phyloP scores from a whole-genome alignment of 2,888 invertebrate genomes.

The Gerosis bhagava region DNA sequence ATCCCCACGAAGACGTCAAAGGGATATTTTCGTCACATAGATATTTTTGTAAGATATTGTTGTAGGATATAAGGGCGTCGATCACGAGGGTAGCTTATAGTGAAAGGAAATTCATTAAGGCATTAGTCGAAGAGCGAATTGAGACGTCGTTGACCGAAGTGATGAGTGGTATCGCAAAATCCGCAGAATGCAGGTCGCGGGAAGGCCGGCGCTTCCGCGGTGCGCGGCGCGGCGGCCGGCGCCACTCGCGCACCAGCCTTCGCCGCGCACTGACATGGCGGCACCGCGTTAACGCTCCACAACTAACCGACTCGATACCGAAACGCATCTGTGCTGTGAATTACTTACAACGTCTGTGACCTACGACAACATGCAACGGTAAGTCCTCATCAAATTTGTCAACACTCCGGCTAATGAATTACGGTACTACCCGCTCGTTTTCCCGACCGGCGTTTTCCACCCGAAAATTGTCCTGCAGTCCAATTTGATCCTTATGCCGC shows the following conservation, averaged over 20 bases:
- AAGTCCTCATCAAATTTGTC: constrained; percentile 28
- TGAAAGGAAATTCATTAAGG: not conserved
- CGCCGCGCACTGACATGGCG: constrained; percentile 63
- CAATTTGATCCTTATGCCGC: constrained; percentile 12
- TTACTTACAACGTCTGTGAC: constrained; percentile 41
- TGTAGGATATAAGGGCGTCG: too few species aligned
- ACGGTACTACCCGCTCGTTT: not conserved
- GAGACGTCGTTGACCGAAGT: constrained; percentile 39
- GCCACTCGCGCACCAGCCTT: constrained; percentile 64
- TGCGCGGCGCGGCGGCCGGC: constrained; percentile 35
- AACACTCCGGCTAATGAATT: constrained; percentile 7
- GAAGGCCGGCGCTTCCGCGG: constrained; percentile 37
- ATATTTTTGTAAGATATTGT: too few species aligned
- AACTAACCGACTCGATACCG: constrained; percentile 41
- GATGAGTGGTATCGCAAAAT: constrained; percentile 43
- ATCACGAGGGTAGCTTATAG: too few species aligned
- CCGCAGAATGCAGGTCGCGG: constrained; percentile 42
- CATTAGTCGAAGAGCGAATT: constrained; percentile 20
- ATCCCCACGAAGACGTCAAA: too few species aligned
- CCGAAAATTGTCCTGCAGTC: constrained; percentile 21
- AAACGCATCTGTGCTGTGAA: constrained; percentile 56
- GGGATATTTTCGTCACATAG: too few species aligned
- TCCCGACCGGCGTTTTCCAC: constrained; percentile 22
- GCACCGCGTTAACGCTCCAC: constrained; percentile 34
- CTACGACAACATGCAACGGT: constrained; percentile 39